Percentiles rank a stretch among this genome's conserved stretches.
phyloP scores from a whole-genome alignment of 2,113 vertebrate species.

The Elgaria multicarinata region DNA sequence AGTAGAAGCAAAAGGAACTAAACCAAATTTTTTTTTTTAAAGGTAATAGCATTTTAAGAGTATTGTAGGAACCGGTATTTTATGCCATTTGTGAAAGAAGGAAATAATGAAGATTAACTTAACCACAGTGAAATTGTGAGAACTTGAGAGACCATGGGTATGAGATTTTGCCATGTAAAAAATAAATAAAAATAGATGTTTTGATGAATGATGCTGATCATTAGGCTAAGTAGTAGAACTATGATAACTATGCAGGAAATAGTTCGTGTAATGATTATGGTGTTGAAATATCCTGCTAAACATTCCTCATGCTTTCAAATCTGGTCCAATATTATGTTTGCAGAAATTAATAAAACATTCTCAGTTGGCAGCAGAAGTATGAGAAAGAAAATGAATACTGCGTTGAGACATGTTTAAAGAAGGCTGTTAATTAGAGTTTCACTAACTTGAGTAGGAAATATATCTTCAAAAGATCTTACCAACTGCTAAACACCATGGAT shows the following conservation, averaged over 20 bases:
- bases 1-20: not conserved
- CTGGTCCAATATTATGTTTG: not conserved
- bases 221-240: accelerated
- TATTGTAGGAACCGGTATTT: conserved; percentile 16
- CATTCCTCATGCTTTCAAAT: conserved; percentile 28
- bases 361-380: not conserved
- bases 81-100: conserved; percentile 9
- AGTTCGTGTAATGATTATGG: conserved; percentile 15
- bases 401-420: conserved; percentile 22
- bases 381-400: not conserved
- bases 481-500: not conserved
- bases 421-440: not conserved
- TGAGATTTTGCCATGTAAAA: conserved; percentile 1
- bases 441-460: not conserved
- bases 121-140: conserved; percentile 48
- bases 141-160: conserved; percentile 27
- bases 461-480: not conserved
- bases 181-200: not conserved
- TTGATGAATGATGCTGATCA: conserved; percentile 29
- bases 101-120: conserved; percentile 53
- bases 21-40: not conserved
- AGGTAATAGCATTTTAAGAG: conserved; percentile 29
- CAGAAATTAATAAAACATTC: not conserved
- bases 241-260: conserved; percentile 41
- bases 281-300: conserved; percentile 17